Conservation (phyloP, 2,113 vertebrate genomes). For the Urocynchramus pylzowi region DNA sequence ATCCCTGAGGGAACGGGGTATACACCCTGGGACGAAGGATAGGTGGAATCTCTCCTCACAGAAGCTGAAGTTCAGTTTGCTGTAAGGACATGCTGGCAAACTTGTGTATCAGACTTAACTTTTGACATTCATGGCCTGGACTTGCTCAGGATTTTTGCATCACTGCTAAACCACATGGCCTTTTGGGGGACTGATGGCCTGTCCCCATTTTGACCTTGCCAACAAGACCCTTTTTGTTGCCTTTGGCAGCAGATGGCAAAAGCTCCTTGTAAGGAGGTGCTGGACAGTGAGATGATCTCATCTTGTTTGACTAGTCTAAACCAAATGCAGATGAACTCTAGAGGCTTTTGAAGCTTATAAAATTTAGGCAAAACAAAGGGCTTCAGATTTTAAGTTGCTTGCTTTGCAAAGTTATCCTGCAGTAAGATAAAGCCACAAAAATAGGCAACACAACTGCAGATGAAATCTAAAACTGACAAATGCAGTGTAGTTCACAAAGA, state of each 20-base stretch:
- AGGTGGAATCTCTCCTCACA: not conserved
- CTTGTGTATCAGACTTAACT: not conserved
- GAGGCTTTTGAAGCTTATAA: not conserved
- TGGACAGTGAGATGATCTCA: not conserved
- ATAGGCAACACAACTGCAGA: not conserved
- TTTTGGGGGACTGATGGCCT: not conserved
- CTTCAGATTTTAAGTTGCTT: not conserved
- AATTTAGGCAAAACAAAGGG: not conserved
- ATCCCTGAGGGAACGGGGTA: accelerated
- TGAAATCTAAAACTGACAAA: not conserved
- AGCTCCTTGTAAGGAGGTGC: not conserved
- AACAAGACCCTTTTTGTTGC: not conserved
- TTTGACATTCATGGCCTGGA: not conserved
- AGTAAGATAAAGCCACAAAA: not conserved
- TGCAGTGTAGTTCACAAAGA: not conserved
- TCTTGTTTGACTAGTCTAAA: not conserved
- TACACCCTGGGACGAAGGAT: not conserved
- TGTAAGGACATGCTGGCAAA: not conserved
- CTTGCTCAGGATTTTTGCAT: not conserved
- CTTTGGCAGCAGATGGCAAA: not conserved
- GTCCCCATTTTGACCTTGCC: accelerated
- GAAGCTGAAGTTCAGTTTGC: not conserved
- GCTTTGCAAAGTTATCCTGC: not conserved
- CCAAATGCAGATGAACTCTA: not conserved
- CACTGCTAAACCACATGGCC: not conserved